Conservation (phyloP, 2,113 vertebrate species). For the Cettia cetti region DNA sequence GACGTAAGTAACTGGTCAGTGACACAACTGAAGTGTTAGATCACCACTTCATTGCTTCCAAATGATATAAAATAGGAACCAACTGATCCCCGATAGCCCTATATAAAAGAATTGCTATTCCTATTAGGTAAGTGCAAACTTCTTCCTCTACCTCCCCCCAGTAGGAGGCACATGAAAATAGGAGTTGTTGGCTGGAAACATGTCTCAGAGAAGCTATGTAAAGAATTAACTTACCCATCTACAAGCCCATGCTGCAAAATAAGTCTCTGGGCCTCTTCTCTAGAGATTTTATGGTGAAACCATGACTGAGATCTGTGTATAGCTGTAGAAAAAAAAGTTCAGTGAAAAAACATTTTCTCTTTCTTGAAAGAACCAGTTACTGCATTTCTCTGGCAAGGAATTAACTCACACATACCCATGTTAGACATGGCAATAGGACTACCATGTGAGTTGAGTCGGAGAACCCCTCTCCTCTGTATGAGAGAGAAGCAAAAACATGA, state of each 20-base stretch:
- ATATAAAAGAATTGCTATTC: background rate
- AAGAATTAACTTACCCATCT: slow-evolving; percentile 83
- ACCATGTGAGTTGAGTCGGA: slow-evolving; percentile 85
- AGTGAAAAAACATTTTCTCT: background rate
- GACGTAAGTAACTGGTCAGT: background rate
- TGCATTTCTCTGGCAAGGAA: background rate
- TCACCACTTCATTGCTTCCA: slow-evolving; percentile 23
- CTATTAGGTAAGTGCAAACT: background rate
- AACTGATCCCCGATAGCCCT: background rate
- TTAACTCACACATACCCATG: slow-evolving; percentile 76
- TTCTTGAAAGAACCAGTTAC: background rate
- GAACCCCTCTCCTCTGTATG: slow-evolving; percentile 88
- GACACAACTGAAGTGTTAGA: background rate
- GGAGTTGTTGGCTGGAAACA: background rate
- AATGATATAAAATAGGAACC: slow-evolving; percentile 9
- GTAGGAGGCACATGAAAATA: background rate
- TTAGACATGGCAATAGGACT: slow-evolving; percentile 79
- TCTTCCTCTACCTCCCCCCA: background rate
- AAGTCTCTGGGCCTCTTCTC: slow-evolving; percentile 90
- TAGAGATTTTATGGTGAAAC: slow-evolving; percentile 95
- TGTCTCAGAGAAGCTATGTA: background rate
- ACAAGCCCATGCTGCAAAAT: slow-evolving; percentile 92
- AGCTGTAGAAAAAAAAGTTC: slow-evolving; percentile 68
- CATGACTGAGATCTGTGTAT: slow-evolving; percentile 91
- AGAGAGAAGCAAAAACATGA: slow-evolving; percentile 37